Evolutionary conservation across 2,797 vertebrate genomes (phyloP).

Genomic region (Tenualosa thibaudeaui): DNA sequence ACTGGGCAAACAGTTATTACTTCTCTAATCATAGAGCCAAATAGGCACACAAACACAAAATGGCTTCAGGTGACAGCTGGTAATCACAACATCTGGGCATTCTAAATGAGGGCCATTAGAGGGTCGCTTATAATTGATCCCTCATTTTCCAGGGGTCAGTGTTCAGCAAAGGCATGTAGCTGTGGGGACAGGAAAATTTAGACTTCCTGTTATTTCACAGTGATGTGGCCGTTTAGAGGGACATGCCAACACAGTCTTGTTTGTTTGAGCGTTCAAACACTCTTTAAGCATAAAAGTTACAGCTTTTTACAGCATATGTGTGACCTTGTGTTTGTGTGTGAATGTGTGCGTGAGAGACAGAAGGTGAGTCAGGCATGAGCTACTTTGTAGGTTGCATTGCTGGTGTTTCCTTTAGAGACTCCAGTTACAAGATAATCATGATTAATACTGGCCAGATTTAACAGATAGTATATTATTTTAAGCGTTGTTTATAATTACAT

Average conservation of each 20-base stretch:
- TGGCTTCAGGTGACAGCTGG: constrained; percentile 48
- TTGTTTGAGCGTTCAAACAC: constrained; percentile 49
- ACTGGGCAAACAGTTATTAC: constrained; percentile 29
- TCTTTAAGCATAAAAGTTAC: constrained; percentile 47
- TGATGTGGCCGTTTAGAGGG: constrained; percentile 67
- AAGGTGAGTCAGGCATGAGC: background rate
- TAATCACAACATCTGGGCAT: constrained; percentile 65
- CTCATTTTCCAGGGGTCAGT: constrained; percentile 67
- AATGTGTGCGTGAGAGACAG: background rate
- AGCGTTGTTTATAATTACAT: background rate
- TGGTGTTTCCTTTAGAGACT: background rate
- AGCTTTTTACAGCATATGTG: constrained; percentile 51
- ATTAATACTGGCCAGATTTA: background rate
- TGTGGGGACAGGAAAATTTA: constrained; percentile 71
- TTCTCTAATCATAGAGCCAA: constrained; percentile 11
- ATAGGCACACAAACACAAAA: constrained; percentile 18
- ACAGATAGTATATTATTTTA: background rate
- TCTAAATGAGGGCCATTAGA: constrained; percentile 65
- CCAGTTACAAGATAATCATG: background rate
- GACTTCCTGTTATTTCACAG: constrained; percentile 77
- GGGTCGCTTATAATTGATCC: constrained; percentile 73
- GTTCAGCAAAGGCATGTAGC: constrained; percentile 68
- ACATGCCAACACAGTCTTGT: constrained; percentile 64
- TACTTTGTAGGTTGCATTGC: background rate
- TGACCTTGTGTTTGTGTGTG: background rate